These are phyloP conservation scores for Microctenopoma stevenorrisi DNA, from an alignment of 2,797 vertebrate genomes.

Conservation along the genomic window DNA sequence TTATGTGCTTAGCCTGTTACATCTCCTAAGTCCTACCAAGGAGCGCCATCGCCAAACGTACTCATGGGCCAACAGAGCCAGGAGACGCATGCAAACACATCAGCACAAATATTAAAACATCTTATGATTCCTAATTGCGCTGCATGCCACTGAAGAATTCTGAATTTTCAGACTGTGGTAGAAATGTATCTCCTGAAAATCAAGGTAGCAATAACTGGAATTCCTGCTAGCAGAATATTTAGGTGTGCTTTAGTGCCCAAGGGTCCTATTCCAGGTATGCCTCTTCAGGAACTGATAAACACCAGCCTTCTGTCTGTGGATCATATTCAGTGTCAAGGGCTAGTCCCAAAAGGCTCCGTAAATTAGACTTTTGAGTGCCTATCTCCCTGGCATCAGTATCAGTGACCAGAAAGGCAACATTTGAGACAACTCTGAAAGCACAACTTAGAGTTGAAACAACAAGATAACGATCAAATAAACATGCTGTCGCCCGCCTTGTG, in stretches of 20 bases:
- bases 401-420: conserved; percentile 71
- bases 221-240: conserved; percentile 12
- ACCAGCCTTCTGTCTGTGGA: conserved; percentile 27
- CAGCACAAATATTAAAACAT: conserved; percentile 26
- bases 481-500: conserved; percentile 52
- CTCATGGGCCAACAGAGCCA: conserved; percentile 51
- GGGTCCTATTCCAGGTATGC: conserved; percentile 24
- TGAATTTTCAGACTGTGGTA: conserved; percentile 21
- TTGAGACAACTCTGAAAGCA: conserved; percentile 58
- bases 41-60: conserved; percentile 67
- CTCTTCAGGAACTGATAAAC: conserved; percentile 46
- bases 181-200: conserved; percentile 22
- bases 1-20: conserved; percentile 78
- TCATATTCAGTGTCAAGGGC: conserved; percentile 28
- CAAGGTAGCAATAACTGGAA: conserved; percentile 21
- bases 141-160: conserved; percentile 46
- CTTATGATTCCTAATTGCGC: conserved; percentile 52
- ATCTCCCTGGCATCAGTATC: conserved; percentile 72
- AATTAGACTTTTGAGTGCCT: conserved; percentile 28
- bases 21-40: conserved; percentile 66
- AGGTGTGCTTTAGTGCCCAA: conserved; percentile 23
- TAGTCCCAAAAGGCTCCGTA: conserved; percentile 34
- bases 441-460: conserved; percentile 77
- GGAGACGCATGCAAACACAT: conserved; percentile 34
- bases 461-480: conserved; percentile 83